A percentile compares a stretch with the other conserved stretches of the same genome.
These are phyloP conservation scores for Drosophila maculinotata DNA, from an alignment of 2,888 invertebrate genomes.

Conservation along the genomic window DNA sequence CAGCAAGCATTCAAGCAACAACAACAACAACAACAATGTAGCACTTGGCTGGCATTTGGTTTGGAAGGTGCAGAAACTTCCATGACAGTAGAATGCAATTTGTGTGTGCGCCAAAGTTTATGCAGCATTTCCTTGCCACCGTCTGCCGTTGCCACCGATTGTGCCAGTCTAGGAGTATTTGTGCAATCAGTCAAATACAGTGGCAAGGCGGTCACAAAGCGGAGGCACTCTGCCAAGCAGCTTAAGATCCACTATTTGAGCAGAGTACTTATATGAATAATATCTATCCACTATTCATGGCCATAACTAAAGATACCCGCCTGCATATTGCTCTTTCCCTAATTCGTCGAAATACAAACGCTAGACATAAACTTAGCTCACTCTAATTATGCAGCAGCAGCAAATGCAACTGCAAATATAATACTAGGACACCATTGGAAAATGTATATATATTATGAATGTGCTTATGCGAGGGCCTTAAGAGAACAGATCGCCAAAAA, in stretches of 20 bases:
- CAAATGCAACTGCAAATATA: conserved; percentile 35
- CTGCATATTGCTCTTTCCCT: conserved; percentile 4
- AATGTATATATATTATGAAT: background rate
- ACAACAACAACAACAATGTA: conserved; percentile 23
- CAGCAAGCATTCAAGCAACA: conserved; percentile 19
- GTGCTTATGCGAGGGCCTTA: conserved; percentile 9
- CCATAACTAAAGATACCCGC: conserved; percentile 3
- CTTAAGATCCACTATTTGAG: conserved; percentile 24
- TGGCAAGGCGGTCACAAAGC: background rate
- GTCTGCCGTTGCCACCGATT: conserved; percentile 33
- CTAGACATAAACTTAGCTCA: conserved; percentile 27
- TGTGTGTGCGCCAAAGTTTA: conserved; percentile 55
- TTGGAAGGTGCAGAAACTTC: conserved; percentile 70
- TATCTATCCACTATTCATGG: conserved; percentile 9
- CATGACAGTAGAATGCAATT: conserved; percentile 72
- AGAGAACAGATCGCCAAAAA: no score
- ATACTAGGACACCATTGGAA: background rate
- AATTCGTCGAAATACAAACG: conserved; percentile 35
- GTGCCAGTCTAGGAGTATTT: conserved; percentile 21
- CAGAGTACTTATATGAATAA: conserved; percentile 1
- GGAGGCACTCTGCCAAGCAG: conserved; percentile 7
- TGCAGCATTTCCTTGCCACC: conserved; percentile 49
- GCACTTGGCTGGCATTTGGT: conserved; percentile 60
- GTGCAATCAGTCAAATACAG: conserved; percentile 52
- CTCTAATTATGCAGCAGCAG: conserved; percentile 42